phyloP scores from a whole-genome alignment of 2,113 vertebrate species.

The Prionailurus bengalensis region DNA sequence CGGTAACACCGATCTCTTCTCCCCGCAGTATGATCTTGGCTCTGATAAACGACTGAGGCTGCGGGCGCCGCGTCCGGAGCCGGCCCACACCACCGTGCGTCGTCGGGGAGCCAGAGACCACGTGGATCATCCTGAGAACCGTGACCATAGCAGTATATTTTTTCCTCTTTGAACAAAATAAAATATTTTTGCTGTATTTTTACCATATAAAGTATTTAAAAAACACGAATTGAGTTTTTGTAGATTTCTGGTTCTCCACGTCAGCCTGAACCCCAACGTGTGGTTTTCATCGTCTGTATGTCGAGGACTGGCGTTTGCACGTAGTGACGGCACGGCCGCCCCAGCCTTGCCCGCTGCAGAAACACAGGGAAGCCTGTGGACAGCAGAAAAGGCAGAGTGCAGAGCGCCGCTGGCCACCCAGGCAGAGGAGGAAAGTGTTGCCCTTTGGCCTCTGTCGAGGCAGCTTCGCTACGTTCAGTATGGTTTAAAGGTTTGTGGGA shows the following conservation, averaged over 20 bases:
- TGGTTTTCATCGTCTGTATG: neutral
- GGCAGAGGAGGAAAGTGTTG: neutral
- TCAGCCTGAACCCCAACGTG: neutral
- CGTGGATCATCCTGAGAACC: constrained; percentile 76
- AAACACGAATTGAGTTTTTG: constrained; percentile 85
- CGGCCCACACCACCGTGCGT: constrained; percentile 82
- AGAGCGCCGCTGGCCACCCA: neutral
- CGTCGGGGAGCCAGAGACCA: constrained; percentile 82
- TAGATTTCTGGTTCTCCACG: constrained; percentile 81
- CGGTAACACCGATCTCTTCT: constrained; percentile 75
- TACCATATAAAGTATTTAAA: constrained; percentile 92
- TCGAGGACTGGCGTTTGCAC: neutral
- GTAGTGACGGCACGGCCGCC: neutral
- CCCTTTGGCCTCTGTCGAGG: neutral
- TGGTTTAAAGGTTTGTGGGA: neutral
- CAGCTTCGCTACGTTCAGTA: neutral
- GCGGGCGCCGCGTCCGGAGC: constrained; percentile 76
- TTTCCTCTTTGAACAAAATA: constrained; percentile 88
- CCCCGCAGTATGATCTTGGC: constrained; percentile 97
- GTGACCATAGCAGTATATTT: constrained; percentile 89
- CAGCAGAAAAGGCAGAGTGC: neutral
- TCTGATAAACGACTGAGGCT: constrained; percentile 97
- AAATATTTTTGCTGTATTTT: constrained; percentile 93
- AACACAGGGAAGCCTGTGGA: too few relatives aligned
- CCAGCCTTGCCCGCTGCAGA: neutral